Evolutionary conservation across 2,113 vertebrate species (phyloP).

Genomic region (Rhabdomys dilectus): DNA sequence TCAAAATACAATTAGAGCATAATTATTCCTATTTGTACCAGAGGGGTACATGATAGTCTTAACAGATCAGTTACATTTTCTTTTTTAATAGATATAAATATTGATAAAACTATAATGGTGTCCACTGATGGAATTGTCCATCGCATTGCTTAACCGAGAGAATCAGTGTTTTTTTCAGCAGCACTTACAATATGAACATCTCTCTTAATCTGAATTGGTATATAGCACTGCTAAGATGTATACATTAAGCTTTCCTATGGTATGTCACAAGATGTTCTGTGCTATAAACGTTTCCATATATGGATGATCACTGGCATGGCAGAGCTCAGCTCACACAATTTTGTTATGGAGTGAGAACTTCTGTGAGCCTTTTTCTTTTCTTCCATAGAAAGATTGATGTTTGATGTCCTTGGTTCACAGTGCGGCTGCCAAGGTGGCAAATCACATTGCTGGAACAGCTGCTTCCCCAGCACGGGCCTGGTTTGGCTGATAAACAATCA

Average conservation of each 20-base stretch:
- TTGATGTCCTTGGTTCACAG: not conserved
- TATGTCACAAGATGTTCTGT: not conserved
- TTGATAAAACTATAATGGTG: conserved; percentile 8
- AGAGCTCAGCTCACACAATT: not conserved
- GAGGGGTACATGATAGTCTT: too few species aligned
- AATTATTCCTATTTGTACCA: too few species aligned
- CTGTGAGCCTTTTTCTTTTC: not conserved
- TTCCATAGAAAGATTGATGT: not conserved
- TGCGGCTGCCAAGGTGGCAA: not conserved
- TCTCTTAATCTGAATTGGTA: conserved; percentile 1
- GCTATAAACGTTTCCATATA: not conserved
- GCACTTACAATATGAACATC: not conserved
- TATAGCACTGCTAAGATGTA: not conserved
- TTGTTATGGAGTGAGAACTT: not conserved
- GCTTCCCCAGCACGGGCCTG: not conserved
- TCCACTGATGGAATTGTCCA: not conserved
- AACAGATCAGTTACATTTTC: not conserved
- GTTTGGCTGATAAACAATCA: not conserved
- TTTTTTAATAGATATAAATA: not conserved
- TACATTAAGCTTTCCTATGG: not conserved
- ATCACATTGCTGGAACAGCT: not conserved
- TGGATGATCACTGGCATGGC: not conserved
- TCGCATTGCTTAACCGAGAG: not conserved
- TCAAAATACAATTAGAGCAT: too few species aligned
- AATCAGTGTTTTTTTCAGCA: not conserved